Conservation (phyloP, 2,888 invertebrate species). For the Anodontia alba region DNA sequence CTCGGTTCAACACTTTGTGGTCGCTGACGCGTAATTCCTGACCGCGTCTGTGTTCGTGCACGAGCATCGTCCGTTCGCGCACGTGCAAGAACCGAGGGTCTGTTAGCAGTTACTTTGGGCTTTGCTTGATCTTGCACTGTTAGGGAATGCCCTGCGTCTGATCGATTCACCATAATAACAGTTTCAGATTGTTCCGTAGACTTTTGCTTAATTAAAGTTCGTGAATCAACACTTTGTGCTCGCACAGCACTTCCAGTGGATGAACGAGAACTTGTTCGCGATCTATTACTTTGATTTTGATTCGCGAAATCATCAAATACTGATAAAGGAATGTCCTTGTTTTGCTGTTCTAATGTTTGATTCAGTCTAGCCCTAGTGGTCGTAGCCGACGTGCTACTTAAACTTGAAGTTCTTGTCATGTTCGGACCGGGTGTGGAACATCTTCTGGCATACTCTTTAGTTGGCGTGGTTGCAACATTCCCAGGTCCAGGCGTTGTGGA, state of each 20-base stretch:
- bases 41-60: slow-evolving; percentile 37
- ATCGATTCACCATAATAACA: slow-evolving; percentile 66
- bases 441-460: slow-evolving; percentile 35
- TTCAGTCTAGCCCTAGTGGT: slow-evolving; percentile 45
- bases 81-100: slow-evolving; percentile 62
- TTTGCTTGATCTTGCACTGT: slow-evolving; percentile 57
- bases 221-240: slow-evolving; percentile 48
- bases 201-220: slow-evolving; percentile 47
- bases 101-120: slow-evolving; percentile 5
- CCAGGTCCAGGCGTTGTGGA: slow-evolving; percentile 72
- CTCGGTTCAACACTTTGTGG: slow-evolving; percentile 65
- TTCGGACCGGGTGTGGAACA: slow-evolving; percentile 67
- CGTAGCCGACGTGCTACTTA: slow-evolving; percentile 46
- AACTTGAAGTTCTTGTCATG: slow-evolving; percentile 32
- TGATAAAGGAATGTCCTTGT: slow-evolving; percentile 48
- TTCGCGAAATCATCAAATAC: slow-evolving; percentile 39
- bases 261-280: slow-evolving; percentile 27
- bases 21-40: slow-evolving; percentile 49
- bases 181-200: slow-evolving; percentile 52
- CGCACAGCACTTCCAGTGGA: slow-evolving; percentile 30
- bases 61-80: slow-evolving; percentile 55
- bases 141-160: slow-evolving; percentile 62
- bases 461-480: slow-evolving; percentile 15
- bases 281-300: slow-evolving; percentile 7
- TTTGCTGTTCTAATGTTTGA: slow-evolving; percentile 43